Conservation (phyloP, 2,888 invertebrate genomes). For the Trachelus tabidus region DNA sequence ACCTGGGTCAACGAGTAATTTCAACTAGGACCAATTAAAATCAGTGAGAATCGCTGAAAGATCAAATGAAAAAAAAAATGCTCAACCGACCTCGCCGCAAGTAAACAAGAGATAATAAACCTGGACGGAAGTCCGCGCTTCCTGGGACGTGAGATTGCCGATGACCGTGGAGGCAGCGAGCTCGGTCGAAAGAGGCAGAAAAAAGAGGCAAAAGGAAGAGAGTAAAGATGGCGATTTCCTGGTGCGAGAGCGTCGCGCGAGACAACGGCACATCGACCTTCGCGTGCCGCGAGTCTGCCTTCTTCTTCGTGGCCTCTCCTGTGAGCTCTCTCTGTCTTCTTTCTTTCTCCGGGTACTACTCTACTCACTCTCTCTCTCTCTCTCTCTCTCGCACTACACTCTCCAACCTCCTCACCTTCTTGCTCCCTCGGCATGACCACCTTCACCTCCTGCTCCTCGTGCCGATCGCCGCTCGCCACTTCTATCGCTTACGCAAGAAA, state of each 20-base stretch:
- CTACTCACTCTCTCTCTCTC: conserved; percentile 9
- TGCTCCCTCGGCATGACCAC: conserved; percentile 12
- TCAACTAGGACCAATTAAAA: neutral
- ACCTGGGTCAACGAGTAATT: neutral
- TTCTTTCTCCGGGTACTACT: neutral
- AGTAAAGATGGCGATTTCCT: conserved; percentile 37
- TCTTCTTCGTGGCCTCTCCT: neutral
- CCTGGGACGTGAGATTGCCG: neutral
- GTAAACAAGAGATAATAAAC: neutral
- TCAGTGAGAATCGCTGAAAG: neutral
- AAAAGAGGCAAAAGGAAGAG: neutral
- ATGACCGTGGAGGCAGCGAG: conserved; percentile 2
- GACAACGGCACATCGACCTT: conserved; percentile 46
- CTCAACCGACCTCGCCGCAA: neutral
- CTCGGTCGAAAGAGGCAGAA: conserved; percentile 26
- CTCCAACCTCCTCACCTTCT: conserved; percentile 24
- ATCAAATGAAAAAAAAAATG: neutral
- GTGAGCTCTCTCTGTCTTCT: neutral
- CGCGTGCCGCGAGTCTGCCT: conserved; percentile 53
- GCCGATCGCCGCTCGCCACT: conserved; percentile 4
- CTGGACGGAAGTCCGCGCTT: neutral
- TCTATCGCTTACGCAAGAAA: conserved; percentile 14
- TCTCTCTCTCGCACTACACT: conserved; percentile 15
- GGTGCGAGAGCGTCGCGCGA: conserved; percentile 27
- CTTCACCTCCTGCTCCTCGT: neutral